Percentiles rank a stretch among this genome's conserved stretches.
Conservation (phyloP, 2,888 invertebrate genomes). For the Diadegma fenestrale region DNA sequence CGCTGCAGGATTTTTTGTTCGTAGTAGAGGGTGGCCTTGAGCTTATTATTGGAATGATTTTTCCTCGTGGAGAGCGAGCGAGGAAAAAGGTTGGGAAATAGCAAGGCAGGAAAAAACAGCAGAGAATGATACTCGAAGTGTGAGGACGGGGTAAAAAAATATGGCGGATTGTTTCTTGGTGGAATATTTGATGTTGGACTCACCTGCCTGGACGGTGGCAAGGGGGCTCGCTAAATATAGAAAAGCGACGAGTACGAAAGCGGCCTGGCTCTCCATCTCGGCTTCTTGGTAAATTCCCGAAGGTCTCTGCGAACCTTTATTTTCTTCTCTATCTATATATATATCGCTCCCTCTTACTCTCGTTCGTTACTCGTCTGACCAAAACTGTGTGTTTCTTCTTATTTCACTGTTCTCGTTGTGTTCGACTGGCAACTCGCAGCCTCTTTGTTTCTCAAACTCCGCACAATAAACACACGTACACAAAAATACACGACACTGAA, state of each 20-base stretch:
- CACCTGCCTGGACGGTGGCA: conserved; percentile 82
- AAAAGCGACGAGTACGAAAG: conserved; percentile 80
- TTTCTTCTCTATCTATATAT: conserved; percentile 22
- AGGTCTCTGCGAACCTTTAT: conserved; percentile 56
- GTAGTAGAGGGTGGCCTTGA: background rate
- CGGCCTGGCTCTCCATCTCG: conserved; percentile 81
- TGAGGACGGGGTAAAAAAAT: background rate
- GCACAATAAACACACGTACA: conserved; percentile 8
- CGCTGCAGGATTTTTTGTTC: background rate
- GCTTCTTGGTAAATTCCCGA: conserved; percentile 58
- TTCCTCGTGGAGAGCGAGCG: background rate
- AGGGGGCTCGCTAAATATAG: conserved; percentile 83
- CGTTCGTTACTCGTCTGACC: conserved; percentile 32
- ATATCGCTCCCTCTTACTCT: conserved; percentile 17
- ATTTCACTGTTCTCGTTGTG: conserved; percentile 10
- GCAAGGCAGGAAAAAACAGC: background rate
- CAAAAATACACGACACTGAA: conserved; percentile 21
- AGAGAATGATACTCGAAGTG: conserved; percentile 7
- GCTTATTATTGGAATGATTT: background rate
- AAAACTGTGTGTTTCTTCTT: conserved; percentile 40
- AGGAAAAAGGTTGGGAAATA: conserved; percentile 14
- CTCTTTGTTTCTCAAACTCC: conserved; percentile 4
- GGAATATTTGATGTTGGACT: conserved; percentile 69
- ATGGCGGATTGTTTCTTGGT: conserved; percentile 24
- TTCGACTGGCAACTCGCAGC: background rate